Evolutionary conservation across 1,140 invertebrate species (phyloP).

Genomic region (Pachyrhynchus sulphureomaculatus): DNA sequence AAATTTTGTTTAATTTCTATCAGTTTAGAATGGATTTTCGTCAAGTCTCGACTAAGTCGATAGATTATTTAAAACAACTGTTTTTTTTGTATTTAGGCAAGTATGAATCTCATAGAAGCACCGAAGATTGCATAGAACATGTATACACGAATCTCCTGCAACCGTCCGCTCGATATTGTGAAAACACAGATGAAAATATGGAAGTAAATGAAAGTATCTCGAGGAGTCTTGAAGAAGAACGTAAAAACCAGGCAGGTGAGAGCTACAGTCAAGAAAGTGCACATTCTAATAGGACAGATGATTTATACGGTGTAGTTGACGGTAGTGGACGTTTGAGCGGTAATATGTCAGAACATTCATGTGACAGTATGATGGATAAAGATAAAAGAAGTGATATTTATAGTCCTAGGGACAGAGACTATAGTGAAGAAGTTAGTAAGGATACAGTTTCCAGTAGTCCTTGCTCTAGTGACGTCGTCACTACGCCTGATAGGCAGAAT

Average conservation of each 20-base stretch:
- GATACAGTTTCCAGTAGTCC: background rate
- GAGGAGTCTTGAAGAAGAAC: background rate
- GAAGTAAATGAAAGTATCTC: slow-evolving; percentile 27
- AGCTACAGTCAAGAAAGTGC: slow-evolving; percentile 2
- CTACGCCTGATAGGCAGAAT: background rate
- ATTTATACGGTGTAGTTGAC: too few relatives aligned
- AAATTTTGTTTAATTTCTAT: too few relatives aligned
- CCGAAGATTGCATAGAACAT: slow-evolving; percentile 29
- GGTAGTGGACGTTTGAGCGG: too few relatives aligned
- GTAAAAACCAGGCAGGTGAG: background rate
- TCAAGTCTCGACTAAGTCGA: too few relatives aligned
- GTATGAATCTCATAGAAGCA: slow-evolving; percentile 32
- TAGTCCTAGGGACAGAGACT: too few relatives aligned
- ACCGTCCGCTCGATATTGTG: slow-evolving; percentile 26
- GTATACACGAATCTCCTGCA: slow-evolving; percentile 39
- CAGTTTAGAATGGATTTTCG: too few relatives aligned
- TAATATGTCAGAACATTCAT: too few relatives aligned
- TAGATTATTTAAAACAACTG: too few relatives aligned
- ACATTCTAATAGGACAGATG: background rate
- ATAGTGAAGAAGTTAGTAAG: background rate
- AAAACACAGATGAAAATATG: slow-evolving; percentile 29
- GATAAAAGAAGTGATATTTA: too few relatives aligned
- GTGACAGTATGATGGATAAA: too few relatives aligned
- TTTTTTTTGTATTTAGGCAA: too few relatives aligned
- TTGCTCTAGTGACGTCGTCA: background rate